A percentile compares a stretch with the other conserved stretches of the same genome.
Conservation (phyloP, 1,140 invertebrate species). For the Coptotermes formosanus region DNA sequence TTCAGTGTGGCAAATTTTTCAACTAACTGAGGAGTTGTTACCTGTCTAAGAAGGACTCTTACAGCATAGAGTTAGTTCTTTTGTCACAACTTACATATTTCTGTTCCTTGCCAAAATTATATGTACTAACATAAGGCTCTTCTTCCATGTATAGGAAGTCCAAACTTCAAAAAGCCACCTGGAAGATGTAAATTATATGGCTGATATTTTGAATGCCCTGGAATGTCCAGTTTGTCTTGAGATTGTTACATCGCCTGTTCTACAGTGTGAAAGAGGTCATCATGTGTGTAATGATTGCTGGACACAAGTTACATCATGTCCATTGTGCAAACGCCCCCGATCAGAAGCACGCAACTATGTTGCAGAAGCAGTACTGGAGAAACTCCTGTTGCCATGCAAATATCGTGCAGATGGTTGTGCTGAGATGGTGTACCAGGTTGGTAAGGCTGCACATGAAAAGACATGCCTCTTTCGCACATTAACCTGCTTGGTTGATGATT, state of each 20-base stretch:
- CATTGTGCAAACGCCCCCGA: neutral
- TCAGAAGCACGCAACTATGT: constrained; percentile 12
- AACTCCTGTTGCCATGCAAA: constrained; percentile 23
- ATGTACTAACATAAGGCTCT: neutral
- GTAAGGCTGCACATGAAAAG: constrained; percentile 8
- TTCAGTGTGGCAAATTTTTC: no score
- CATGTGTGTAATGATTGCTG: constrained; percentile 21
- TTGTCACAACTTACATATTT: no score
- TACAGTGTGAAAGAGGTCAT: constrained; percentile 25
- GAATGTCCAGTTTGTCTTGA: constrained; percentile 31
- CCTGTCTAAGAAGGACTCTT: no score
- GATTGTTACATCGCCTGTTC: constrained; percentile 20
- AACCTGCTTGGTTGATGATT: neutral
- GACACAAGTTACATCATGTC: constrained; percentile 1
- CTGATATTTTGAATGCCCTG: constrained; percentile 10
- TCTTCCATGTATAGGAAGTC: neutral
- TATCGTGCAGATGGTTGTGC: constrained; percentile 20
- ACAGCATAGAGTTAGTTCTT: no score
- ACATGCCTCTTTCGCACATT: constrained; percentile 15
- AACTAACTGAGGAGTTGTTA: no score
- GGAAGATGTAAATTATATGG: neutral
- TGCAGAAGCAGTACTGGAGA: constrained; percentile 15
- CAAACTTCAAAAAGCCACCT: neutral
- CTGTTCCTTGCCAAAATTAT: no score
- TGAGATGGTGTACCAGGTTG: neutral